Evolutionary conservation across 2,888 invertebrate species (phyloP).

Genomic region (Epinotia nisella): DNA sequence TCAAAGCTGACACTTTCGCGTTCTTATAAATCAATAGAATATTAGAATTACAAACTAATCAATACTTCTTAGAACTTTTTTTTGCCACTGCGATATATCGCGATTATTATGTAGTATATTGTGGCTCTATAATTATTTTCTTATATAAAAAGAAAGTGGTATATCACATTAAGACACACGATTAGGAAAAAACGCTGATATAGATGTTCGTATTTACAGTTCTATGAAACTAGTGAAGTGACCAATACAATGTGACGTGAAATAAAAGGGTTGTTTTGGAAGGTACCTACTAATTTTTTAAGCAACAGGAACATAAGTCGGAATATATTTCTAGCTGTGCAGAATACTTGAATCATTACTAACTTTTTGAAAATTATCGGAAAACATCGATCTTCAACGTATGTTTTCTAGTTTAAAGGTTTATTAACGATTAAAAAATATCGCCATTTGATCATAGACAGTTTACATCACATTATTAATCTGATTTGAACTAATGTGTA

Average conservation of each 20-base stretch:
- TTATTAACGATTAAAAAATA: too few relatives aligned
- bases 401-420: too few relatives aligned
- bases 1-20: not conserved
- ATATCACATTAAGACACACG: not conserved
- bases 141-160: conserved; percentile 24
- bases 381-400: too few relatives aligned
- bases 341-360: too few relatives aligned
- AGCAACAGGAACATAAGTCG: not conserved
- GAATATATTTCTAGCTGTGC: too few relatives aligned
- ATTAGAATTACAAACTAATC: conserved; percentile 6
- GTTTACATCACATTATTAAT: too few relatives aligned
- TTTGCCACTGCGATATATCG: not conserved
- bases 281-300: too few relatives aligned
- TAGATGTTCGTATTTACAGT: not conserved
- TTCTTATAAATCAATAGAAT: conserved; percentile 9
- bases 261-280: too few relatives aligned
- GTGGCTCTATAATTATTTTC: conserved; percentile 6
- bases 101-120: too few relatives aligned
- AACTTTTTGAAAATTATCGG: too few relatives aligned
- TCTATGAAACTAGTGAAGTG: conserved; percentile 15
- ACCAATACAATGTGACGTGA: not conserved
- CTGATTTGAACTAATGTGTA: too few relatives aligned
- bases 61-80: not conserved
- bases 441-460: too few relatives aligned
- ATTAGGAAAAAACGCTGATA: conserved; percentile 11